Percentiles rank a stretch among this genome's conserved stretches.
These are phyloP conservation scores for Eubasilissa splendida DNA, from an alignment of 2,888 invertebrate genomes.

Conservation along the genomic window DNA sequence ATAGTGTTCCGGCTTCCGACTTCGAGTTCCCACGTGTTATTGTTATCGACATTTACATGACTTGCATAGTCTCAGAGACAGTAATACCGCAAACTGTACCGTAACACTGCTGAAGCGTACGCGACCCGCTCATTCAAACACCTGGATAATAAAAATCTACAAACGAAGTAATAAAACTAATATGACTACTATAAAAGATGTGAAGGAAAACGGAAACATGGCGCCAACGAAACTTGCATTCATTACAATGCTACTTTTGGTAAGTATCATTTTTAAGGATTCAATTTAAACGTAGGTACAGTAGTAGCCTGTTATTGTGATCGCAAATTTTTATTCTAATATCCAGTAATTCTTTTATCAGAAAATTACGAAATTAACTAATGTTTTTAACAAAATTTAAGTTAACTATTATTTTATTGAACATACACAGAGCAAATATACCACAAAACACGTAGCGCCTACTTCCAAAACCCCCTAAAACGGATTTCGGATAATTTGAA, in stretches of 20 bases:
- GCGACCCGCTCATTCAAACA: background rate
- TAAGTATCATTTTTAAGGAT: background rate
- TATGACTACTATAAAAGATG: background rate
- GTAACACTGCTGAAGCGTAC: constrained; percentile 53
- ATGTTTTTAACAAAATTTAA: too few relatives aligned
- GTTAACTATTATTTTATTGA: too few relatives aligned
- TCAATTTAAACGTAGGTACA: too few relatives aligned
- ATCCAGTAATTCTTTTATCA: background rate
- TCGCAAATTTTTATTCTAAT: too few relatives aligned
- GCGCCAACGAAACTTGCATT: background rate
- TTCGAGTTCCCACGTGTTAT: background rate
- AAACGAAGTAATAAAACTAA: background rate
- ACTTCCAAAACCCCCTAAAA: too few relatives aligned
- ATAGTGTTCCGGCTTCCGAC: background rate
- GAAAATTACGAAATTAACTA: background rate
- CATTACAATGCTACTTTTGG: background rate
- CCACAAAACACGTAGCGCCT: too few relatives aligned
- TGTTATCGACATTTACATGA: too few relatives aligned
- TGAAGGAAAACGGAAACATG: too few relatives aligned
- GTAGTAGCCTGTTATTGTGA: too few relatives aligned
- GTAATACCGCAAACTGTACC: constrained; percentile 51
- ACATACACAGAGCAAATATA: too few relatives aligned
- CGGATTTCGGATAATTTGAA: too few relatives aligned
- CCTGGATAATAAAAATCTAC: background rate
- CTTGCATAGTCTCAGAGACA: constrained; percentile 10